These are phyloP conservation scores for Gymnopithys bicolor DNA, from an alignment of 2,797 vertebrate species.

Conservation along the genomic window DNA sequence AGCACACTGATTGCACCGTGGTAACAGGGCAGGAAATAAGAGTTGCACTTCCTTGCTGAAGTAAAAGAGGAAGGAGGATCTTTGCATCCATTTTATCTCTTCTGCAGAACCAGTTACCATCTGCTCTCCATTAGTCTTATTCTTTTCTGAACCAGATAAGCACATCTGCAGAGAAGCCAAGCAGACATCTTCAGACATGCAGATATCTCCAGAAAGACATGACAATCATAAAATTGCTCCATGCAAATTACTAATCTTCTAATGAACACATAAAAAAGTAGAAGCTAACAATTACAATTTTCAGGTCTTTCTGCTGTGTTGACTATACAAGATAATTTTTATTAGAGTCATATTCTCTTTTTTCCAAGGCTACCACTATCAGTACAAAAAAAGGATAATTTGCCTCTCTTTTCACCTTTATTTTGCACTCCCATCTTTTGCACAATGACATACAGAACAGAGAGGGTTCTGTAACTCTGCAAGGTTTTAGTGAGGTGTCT, in stretches of 20 bases:
- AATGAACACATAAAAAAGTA: background rate
- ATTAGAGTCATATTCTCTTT: background rate
- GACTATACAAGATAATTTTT: background rate
- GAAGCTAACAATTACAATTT: background rate
- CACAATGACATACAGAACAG: background rate
- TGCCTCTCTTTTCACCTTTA: background rate
- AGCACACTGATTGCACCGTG: accelerated
- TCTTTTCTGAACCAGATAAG: background rate
- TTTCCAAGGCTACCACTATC: background rate
- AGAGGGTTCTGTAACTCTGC: background rate
- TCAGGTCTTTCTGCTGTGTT: background rate
- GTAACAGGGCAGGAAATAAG: background rate
- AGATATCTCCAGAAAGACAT: background rate
- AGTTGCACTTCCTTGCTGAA: background rate
- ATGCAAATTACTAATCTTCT: background rate
- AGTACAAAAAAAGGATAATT: background rate
- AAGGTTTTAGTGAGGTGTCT: background rate
- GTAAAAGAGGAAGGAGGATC: background rate
- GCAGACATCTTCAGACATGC: background rate
- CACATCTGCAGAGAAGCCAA: background rate
- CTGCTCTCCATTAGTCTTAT: background rate
- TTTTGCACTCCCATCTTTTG: background rate
- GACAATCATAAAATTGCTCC: background rate
- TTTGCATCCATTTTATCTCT: background rate
- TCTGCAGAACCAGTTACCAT: background rate